Evolutionary conservation across 2,113 vertebrate species (phyloP), one percentile per base, ranked within the genome.

Genomic region (Ancistrus triradiatus): DNA sequence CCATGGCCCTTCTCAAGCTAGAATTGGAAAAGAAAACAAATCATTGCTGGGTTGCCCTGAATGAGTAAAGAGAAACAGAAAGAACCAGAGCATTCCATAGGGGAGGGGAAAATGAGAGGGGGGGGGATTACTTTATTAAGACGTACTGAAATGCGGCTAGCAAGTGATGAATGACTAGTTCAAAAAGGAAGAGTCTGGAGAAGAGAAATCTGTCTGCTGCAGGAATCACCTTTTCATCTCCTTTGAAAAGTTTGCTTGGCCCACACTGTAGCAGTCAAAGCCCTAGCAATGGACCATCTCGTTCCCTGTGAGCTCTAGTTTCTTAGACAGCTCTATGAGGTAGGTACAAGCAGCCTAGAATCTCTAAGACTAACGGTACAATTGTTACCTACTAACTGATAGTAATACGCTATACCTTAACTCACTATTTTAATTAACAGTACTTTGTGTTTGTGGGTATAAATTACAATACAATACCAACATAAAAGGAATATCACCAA

Each of bases 71-170:
- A 83, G 81, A 81, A 75, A 69, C 70, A 77, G 78, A 69, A 80
- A 86, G 85, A 86, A 86, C 86, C 86, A 89, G 86, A 84, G 84
- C 86, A 89, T 87, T 89, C 87, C 87, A 80, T 24, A 59, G 73
- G 62, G 42, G 53, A 79, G 56, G 46, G 77, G 70, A 83, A 83
- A 86, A 86, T 85, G 77, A 85, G 82, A 75, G 76, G 71, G 76
- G 75, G 79, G 80, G 78, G 79, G 80, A 85, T 86, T 83, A 84
- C 82, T 86, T 85, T 84, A 87, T 87, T 86, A 87, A 88, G 84
- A 86, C 85, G 79, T 86, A 87, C 83, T 86, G 85, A 85, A 88
- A 86, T 68, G 78, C 75, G 64, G 78, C 81, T 81, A 78, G 69
- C 74, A 76, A 66, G 73, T 87, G 85, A 89, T 84, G 77, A 81